Evolutionary conservation across 2,888 invertebrate species (phyloP), one percentile per base, ranked within the genome.

Genomic region (Spodoptera exigua): DNA sequence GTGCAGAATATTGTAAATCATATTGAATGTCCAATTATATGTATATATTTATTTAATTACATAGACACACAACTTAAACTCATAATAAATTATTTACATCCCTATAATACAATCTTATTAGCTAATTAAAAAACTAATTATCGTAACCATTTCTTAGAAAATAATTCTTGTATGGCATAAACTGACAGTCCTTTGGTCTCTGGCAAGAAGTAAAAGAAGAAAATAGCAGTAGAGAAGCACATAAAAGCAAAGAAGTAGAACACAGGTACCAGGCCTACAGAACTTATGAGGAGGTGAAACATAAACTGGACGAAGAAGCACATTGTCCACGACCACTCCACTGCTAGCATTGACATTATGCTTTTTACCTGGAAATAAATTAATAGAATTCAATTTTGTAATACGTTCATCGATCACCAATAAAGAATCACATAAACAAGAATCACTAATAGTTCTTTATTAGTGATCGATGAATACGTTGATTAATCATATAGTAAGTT

Each of bases 171-270:
- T 39, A 90, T 88, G 7, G 78, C 85, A 47, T 88, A 83, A 0
- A 89, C 82, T 0, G 85, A 70, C 45, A 89, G 54, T 1, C 89
- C 89, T 35, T 84, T 88, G 0, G 89, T 90, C 57, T 91, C 90
- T 0, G 89, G 90, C 27, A 86, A 49, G 54, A 57, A 85, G 52
- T 78, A 74, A 10, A 59, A 53, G 34, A 81, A 70, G 67, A 82
- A 89, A 0, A 80, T 16, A 1, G 82, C 73, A 0, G 87, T 78
- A 2, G 71, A 13, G 18, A 87, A 75, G 59, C 85, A 81, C 2
- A 81, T 56, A 0, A 47, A 57, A 1, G 85, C 79, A 59, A 91
- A 90, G 32, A 88, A 59, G 61, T 86, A 89, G 75, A 90, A 90
- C 4, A 89, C 78, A 0, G 80, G 79, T 0, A 86, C 83, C 7